Evolutionary conservation across 2,888 invertebrate species (phyloP).

Genomic region (Pristionchus exspectatus): DNA sequence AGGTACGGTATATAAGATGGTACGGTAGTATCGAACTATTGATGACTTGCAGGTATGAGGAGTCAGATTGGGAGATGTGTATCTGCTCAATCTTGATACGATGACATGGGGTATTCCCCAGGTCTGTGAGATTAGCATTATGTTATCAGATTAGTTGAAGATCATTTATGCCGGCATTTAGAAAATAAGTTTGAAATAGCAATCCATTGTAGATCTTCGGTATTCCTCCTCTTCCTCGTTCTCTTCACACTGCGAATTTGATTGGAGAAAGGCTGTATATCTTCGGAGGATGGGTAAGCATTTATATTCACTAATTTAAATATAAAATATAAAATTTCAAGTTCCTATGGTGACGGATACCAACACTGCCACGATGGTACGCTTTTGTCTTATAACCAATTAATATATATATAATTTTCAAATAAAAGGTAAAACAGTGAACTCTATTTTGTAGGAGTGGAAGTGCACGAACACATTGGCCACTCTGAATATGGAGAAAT

Average conservation of each 20-base stretch:
- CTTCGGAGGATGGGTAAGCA: constrained; percentile 99
- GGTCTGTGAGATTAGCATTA: constrained; percentile 38
- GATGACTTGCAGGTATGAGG: constrained; percentile 86
- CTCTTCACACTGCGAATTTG: constrained; percentile 95
- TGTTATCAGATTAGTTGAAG: no score
- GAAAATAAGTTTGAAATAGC: neutral
- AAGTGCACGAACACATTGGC: constrained; percentile 98
- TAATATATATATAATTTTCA: no score
- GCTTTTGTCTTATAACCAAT: neutral
- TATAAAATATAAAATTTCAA: constrained; percentile 29
- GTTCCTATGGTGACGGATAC: constrained; percentile 58
- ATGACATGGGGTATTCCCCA: constrained; percentile 68
- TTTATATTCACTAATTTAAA: neutral
- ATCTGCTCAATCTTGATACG: constrained; percentile 90
- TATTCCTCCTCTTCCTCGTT: constrained; percentile 91
- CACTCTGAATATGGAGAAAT: constrained; percentile 91
- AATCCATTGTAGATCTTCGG: constrained; percentile 84
- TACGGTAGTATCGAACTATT: constrained; percentile 83
- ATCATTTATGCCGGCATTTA: no score
- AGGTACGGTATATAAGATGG: constrained; percentile 94
- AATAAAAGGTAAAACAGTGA: neutral
- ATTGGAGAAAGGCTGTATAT: constrained; percentile 95
- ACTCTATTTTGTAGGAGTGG: constrained; percentile 92
- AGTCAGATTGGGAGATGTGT: constrained; percentile 95
- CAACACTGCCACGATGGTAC: neutral